Evolutionary conservation across 2,113 vertebrate species (phyloP).

Genomic region (Sitta europaea): DNA sequence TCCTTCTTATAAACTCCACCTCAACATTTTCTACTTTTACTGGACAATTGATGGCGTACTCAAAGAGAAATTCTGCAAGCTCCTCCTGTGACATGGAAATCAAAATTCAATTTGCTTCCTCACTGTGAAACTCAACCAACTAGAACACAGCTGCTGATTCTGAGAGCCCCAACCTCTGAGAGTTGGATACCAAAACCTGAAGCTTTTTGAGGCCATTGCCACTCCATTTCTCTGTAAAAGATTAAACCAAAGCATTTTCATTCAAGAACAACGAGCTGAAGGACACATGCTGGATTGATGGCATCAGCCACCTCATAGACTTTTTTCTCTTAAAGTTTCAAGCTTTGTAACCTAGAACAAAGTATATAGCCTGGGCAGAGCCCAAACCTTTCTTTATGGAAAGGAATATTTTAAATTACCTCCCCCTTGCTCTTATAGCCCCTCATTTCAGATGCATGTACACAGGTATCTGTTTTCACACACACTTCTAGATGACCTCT

Average conservation of each 20-base stretch:
- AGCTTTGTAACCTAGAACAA: not conserved
- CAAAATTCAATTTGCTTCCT: not conserved
- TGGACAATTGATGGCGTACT: not conserved
- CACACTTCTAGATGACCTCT: not conserved
- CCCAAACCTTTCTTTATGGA: not conserved
- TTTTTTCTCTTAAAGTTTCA: not conserved
- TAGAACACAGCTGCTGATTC: not conserved
- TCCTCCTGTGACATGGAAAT: not conserved
- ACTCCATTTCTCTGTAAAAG: not conserved
- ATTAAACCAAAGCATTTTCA: not conserved
- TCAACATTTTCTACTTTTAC: not conserved
- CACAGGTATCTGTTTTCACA: not conserved
- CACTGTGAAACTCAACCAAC: not conserved
- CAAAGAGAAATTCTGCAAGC: not conserved
- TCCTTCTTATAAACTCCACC: not conserved
- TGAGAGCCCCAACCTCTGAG: fast-evolving
- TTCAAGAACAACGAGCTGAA: not conserved
- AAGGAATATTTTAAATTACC: not conserved
- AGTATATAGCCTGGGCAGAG: not conserved
- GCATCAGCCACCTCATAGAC: not conserved
- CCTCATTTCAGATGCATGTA: not conserved
- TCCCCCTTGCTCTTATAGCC: not conserved
- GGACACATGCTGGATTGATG: not conserved
- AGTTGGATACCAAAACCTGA: not conserved
- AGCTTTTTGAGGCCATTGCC: not conserved